These are phyloP conservation scores for Drosophila ustulata DNA, from an alignment of 2,888 invertebrate species.

Conservation along the genomic window DNA sequence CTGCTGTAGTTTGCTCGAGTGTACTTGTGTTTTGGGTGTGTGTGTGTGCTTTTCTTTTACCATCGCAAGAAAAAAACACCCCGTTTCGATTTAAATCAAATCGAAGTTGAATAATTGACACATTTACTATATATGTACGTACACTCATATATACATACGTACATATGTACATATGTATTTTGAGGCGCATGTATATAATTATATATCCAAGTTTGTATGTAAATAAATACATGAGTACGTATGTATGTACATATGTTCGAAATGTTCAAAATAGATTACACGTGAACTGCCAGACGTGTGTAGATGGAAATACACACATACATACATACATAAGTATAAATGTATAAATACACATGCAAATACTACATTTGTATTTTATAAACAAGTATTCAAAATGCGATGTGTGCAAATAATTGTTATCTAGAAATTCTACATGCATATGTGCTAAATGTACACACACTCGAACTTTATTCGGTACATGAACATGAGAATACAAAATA, in stretches of 20 bases:
- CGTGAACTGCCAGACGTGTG: constrained; percentile 20
- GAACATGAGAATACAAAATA: neutral
- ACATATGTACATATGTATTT: constrained; percentile 1
- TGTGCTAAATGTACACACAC: no score
- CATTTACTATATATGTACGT: constrained; percentile 33
- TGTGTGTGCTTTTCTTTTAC: constrained; percentile 17
- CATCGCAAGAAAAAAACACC: constrained; percentile 17
- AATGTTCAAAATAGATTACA: constrained; percentile 43
- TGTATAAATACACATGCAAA: neutral
- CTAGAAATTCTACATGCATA: neutral
- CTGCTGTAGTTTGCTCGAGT: neutral
- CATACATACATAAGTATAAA: neutral
- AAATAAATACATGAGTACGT: constrained; percentile 4
- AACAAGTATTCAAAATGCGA: neutral
- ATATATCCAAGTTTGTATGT: neutral
- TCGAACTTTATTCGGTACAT: neutral
- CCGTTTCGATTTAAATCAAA: constrained; percentile 32
- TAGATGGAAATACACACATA: neutral
- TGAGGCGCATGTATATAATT: neutral
- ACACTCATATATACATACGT: constrained; percentile 6
- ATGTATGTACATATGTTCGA: constrained; percentile 12
- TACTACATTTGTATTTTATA: neutral
- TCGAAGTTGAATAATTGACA: constrained; percentile 47
- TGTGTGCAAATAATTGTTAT: neutral
- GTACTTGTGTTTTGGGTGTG: neutral